Evolutionary conservation across 1,140 invertebrate genomes (phyloP).

Genomic region (Zaprionus davidi): DNA sequence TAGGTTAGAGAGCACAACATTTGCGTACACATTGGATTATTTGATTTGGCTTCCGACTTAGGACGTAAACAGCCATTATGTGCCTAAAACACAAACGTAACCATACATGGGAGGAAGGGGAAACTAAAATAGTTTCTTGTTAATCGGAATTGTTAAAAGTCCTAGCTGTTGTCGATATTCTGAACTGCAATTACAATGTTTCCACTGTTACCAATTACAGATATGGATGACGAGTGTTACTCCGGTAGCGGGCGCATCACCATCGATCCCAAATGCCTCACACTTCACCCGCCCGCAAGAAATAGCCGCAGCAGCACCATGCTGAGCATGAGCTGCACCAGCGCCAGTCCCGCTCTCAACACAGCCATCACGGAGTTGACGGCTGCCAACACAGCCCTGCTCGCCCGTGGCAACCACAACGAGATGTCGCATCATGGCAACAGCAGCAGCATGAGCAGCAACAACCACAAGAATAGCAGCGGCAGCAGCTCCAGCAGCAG

Average conservation of each 20-base stretch:
- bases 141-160: not conserved
- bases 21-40: constrained; percentile 12
- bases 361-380: constrained; percentile 45
- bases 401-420: constrained; percentile 8
- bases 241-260: constrained; percentile 85
- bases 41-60: constrained; percentile 2
- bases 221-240: constrained; percentile 93
- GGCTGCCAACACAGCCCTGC: constrained; percentile 15
- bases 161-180: not conserved
- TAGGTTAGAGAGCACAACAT: constrained; percentile 2
- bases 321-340: constrained; percentile 51
- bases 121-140: not conserved
- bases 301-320: constrained; percentile 50
- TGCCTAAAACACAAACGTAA: not conserved
- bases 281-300: constrained; percentile 66
- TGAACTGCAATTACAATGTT: not conserved
- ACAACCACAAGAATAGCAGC: constrained; percentile 5
- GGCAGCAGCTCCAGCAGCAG: constrained; percentile 15
- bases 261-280: constrained; percentile 78
- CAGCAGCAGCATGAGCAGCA: constrained; percentile 33
- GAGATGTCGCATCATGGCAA: constrained; percentile 27
- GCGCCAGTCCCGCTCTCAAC: constrained; percentile 59
- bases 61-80: constrained; percentile 9
- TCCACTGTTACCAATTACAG: constrained; percentile 82
- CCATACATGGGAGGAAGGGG: not conserved